Percentiles rank a stretch among this genome's conserved stretches.
phyloP scores from a whole-genome alignment of 1,140 invertebrate genomes.

The Teleopsis dalmanni region DNA sequence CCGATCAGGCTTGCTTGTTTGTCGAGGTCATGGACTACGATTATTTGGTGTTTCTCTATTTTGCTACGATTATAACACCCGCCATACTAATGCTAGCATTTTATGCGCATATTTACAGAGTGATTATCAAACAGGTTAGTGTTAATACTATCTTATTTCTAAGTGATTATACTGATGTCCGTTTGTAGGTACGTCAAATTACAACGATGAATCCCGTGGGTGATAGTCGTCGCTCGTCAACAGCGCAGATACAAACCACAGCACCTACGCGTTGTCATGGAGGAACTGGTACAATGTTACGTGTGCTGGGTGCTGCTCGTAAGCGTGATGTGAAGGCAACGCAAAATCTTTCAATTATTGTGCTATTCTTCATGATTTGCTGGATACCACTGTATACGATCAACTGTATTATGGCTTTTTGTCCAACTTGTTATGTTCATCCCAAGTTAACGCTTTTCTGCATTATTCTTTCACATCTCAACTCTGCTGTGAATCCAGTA shows the following conservation, averaged over 20 bases:
- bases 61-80: slow-evolving; percentile 81
- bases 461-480: slow-evolving; percentile 81
- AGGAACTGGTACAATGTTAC: slow-evolving; percentile 55
- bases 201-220: slow-evolving; percentile 41
- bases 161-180: not conserved
- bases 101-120: slow-evolving; percentile 80
- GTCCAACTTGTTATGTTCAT: slow-evolving; percentile 57
- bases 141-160: too few relatives aligned
- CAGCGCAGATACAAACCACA: slow-evolving; percentile 28
- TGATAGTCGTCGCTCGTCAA: slow-evolving; percentile 36
- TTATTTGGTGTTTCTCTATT: slow-evolving; percentile 81
- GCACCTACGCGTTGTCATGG: slow-evolving; percentile 20
- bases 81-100: slow-evolving; percentile 73
- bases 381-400: slow-evolving; percentile 90
- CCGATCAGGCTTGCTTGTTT: slow-evolving; percentile 63
- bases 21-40: slow-evolving; percentile 79
- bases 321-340: slow-evolving; percentile 86
- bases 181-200: slow-evolving; percentile 40
- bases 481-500: slow-evolving; percentile 80
- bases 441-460: slow-evolving; percentile 66
- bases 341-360: slow-evolving; percentile 82
- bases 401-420: slow-evolving; percentile 80
- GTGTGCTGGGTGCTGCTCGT: slow-evolving; percentile 68
- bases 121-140: slow-evolving; percentile 78
- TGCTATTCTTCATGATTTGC: slow-evolving; percentile 85